These are phyloP conservation scores for Paraescarpia echinospica DNA, from an alignment of 1,140 invertebrate genomes.

Conservation along the genomic window DNA sequence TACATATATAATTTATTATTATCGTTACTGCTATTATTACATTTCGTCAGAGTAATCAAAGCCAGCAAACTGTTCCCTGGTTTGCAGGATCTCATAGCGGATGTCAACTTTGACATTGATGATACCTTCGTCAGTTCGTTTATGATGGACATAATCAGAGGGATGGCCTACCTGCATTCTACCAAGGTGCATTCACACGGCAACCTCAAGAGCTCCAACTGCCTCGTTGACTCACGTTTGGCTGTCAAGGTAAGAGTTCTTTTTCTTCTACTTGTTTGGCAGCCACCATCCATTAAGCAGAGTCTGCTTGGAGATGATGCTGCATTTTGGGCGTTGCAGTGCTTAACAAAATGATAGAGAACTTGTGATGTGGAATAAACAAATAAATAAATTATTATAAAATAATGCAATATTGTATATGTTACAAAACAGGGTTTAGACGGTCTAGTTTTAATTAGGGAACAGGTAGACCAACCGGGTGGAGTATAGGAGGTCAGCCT, in stretches of 20 bases:
- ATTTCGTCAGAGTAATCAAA: not conserved
- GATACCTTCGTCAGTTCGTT: constrained; percentile 32
- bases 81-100: constrained; percentile 24
- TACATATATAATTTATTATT: not conserved
- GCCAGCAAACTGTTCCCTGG: not conserved
- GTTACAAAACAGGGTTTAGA: no score
- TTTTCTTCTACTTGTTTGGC: no score
- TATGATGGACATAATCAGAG: constrained; percentile 38
- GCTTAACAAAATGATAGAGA: no score
- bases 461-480: no score
- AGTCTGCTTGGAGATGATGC: no score
- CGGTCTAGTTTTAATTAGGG: no score
- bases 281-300: no score
- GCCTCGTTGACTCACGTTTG: constrained; percentile 86
- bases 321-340: no score
- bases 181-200: constrained; percentile 84
- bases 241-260: constrained; percentile 72
- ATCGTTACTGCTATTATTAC: not conserved
- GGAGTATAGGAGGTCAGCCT: no score
- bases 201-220: constrained; percentile 92
- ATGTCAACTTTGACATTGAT: constrained; percentile 14
- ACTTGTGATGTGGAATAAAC: no score
- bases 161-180: constrained; percentile 84
- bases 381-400: no score
- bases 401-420: no score